These are phyloP conservation scores for Orchestia grillus DNA, from an alignment of 1,140 invertebrate species.

Conservation along the genomic window DNA sequence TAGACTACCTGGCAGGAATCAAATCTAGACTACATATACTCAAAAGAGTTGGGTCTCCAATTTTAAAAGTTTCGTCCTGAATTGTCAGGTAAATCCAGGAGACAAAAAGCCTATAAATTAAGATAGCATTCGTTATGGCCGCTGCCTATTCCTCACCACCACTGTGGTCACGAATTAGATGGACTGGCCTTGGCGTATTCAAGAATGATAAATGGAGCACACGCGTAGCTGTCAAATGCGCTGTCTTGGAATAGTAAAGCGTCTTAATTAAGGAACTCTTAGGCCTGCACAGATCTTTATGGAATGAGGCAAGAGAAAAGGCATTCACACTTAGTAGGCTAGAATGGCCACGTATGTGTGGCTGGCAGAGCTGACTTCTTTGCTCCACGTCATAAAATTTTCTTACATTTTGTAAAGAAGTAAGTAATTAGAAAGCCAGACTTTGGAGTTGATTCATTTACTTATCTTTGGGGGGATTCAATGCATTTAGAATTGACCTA, in stretches of 20 bases:
- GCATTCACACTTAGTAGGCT: neutral
- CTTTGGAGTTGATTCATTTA: neutral
- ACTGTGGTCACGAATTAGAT: conserved; percentile 4
- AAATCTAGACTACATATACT: neutral
- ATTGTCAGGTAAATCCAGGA: neutral
- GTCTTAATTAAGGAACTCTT: conserved; percentile 20
- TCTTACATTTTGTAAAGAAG: neutral
- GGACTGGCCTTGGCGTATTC: neutral
- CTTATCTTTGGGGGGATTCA: neutral
- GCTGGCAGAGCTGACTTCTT: neutral
- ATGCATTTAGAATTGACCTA: neutral
- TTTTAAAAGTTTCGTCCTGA: neutral
- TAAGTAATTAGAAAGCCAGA: neutral
- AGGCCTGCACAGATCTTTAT: neutral
- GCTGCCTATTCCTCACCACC: neutral
- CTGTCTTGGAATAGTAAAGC: neutral
- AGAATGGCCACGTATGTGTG: neutral
- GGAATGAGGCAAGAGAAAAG: neutral
- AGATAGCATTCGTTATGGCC: neutral
- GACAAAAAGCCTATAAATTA: neutral
- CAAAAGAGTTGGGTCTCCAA: neutral
- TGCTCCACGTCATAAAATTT: no score
- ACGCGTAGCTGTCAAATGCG: conserved; percentile 6
- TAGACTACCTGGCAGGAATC: neutral
- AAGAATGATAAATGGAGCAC: neutral